phyloP scores from a whole-genome alignment of 2,888 invertebrate genomes.

The Stenotaenia linearis region DNA sequence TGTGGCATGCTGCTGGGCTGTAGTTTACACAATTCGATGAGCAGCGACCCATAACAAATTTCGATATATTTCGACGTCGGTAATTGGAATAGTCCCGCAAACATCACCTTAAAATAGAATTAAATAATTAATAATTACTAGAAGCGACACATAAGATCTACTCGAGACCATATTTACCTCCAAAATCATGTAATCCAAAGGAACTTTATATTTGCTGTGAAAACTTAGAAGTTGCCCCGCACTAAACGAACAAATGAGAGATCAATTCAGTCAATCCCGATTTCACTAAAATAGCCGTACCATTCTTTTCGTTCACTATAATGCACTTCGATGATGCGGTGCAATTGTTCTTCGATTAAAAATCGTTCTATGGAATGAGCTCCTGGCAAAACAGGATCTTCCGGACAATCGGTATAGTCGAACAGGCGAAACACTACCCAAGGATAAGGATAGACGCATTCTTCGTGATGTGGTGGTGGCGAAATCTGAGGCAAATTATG shows the following conservation, averaged over 20 bases:
- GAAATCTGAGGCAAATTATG: constrained; percentile 87
- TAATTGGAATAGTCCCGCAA: constrained; percentile 87
- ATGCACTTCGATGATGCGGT: constrained; percentile 84
- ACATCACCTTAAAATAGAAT: no score
- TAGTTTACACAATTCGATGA: constrained; percentile 94
- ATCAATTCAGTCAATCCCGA: no score
- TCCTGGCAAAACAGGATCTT: constrained; percentile 67
- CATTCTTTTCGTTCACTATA: constrained; percentile 89
- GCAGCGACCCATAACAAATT: constrained; percentile 86
- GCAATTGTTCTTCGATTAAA: constrained; percentile 93
- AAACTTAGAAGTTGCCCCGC: constrained; percentile 86
- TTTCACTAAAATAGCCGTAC: constrained; percentile 45
- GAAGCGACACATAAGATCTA: no score
- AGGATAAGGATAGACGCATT: constrained; percentile 87
- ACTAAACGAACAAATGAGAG: no score
- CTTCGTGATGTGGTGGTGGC: constrained; percentile 88
- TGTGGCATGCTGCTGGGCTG: constrained; percentile 97
- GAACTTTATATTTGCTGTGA: constrained; percentile 87
- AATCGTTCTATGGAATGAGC: constrained; percentile 96
- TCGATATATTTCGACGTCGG: constrained; percentile 84
- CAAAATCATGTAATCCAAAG: constrained; percentile 94
- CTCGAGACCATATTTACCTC: no score
- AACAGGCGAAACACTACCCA: constrained; percentile 89
- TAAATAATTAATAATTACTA: no score
- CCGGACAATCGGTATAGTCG: constrained; percentile 97